Evolutionary conservation across 2,113 vertebrate species (phyloP), one percentile per base, ranked within the genome.

Genomic region (Camelus bactrianus): DNA sequence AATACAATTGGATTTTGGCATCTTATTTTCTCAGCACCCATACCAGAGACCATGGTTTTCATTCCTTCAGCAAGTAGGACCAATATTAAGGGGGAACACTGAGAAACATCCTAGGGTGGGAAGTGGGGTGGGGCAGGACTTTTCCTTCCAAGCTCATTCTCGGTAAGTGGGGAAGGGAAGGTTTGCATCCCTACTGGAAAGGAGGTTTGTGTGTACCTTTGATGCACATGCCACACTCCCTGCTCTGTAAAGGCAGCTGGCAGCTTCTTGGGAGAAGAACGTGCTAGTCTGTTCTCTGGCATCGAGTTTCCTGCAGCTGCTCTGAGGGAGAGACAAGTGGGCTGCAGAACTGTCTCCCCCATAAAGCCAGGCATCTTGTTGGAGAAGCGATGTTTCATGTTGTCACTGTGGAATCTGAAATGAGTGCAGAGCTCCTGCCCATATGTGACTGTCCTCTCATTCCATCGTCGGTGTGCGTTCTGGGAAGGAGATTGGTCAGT

Each of bases 281-380:
- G 60, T 92, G 82, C 89, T 95, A 0, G 38, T 89, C 62, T 97
- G 96, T 96, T 95, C 94, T 86, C 89, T 84, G 91, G 93, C 91
- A 84, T 97, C 80, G 0, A 35, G 79, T 97, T 96, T 98, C 96
- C 82, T 93, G 89, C 97, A 98, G 98, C 98, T 98, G 97, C 93
- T 97, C 54, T 26, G 81, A 86, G 70, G 80, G 80, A 73, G 93
- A 75, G 91, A 81, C 73, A 60, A 89, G 87, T 38, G 79, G 94
- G 58, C 92, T 90, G 50, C 32, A 86, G 86, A 94, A 35, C 48
- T 15, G 26, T 89, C 70, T 94, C 64, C 46, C 89, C 93, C 12
- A 16, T 76, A 70, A 96, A 85, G 42, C 30, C 75, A 93, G 64
- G 69, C 52, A 20, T 80, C 79, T 83, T 26, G 10, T 54, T 38